Evolutionary conservation across 2,113 vertebrate species (phyloP).

Genomic region (Clarias macrocephalus): DNA sequence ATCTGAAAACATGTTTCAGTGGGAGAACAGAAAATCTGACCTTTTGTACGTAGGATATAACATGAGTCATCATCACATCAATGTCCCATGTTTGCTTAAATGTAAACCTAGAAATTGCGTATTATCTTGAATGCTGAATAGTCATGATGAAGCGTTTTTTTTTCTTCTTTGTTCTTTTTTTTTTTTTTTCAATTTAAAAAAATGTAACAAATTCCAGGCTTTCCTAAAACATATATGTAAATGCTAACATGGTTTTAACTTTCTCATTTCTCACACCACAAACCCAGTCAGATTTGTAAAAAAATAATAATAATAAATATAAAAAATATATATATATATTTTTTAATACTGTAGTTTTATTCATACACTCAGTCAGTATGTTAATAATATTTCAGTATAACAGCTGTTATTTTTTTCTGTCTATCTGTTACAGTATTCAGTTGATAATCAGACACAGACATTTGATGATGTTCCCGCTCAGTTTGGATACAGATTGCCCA

Average conservation of each 20-base stretch:
- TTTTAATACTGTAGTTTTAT: background rate
- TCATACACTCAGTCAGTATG: background rate
- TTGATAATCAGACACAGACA: conserved; percentile 89
- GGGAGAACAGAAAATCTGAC: too few relatives aligned
- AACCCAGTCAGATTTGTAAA: background rate
- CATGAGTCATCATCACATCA: too few relatives aligned
- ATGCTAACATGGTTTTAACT: background rate
- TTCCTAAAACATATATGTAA: background rate
- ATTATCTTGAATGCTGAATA: too few relatives aligned
- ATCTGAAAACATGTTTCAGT: too few relatives aligned
- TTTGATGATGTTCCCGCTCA: conserved; percentile 94
- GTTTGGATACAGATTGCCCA: conserved; percentile 92
- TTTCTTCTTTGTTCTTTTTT: too few relatives aligned
- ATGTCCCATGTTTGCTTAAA: too few relatives aligned
- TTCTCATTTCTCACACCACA: background rate
- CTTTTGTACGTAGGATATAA: too few relatives aligned
- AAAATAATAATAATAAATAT: too few relatives aligned
- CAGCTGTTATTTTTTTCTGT: background rate
- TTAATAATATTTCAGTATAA: background rate
- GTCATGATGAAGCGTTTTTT: too few relatives aligned
- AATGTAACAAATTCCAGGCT: background rate
- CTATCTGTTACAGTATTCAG: conserved; percentile 83
- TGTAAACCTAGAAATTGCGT: too few relatives aligned
- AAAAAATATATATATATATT: too few relatives aligned
- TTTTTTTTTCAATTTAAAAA: too few relatives aligned